These are phyloP conservation scores for Danionella cerebrum DNA, from an alignment of 2,113 vertebrate genomes.

Conservation along the genomic window DNA sequence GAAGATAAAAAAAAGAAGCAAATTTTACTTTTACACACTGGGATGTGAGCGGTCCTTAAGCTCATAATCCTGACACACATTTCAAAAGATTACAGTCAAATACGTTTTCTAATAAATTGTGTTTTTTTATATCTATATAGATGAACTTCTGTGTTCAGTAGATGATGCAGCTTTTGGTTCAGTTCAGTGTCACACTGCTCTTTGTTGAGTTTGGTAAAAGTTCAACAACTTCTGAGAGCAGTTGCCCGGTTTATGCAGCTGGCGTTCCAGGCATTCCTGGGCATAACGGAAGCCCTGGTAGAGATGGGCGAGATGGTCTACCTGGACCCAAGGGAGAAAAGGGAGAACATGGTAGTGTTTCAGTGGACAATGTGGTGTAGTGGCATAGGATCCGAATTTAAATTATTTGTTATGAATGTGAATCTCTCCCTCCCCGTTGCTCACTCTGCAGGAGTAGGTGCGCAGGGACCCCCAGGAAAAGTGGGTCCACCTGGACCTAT, in stretches of 20 bases:
- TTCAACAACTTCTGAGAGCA: background rate
- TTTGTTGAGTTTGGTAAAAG: background rate
- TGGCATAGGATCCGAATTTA: no score
- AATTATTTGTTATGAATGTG: background rate
- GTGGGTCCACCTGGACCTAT: background rate
- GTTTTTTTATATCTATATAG: background rate
- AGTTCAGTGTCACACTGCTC: background rate
- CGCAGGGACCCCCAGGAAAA: conserved; percentile 13
- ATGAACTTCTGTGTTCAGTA: background rate
- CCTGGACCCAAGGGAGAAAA: conserved; percentile 29
- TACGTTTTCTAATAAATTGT: no score
- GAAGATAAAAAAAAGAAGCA: no score
- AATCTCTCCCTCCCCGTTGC: background rate
- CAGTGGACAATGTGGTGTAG: no score
- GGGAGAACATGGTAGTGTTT: conserved; percentile 20
- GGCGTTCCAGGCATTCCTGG: conserved; percentile 25
- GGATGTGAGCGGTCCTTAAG: no score
- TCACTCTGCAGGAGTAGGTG: background rate
- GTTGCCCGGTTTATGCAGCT: background rate
- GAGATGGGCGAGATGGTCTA: conserved; percentile 22
- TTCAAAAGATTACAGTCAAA: no score
- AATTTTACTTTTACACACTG: no score
- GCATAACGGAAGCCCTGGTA: conserved; percentile 24
- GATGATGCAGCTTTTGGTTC: background rate
- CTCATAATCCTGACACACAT: no score